phyloP scores from a whole-genome alignment of 2,888 invertebrate genomes.

The Synergus umbraculus region DNA sequence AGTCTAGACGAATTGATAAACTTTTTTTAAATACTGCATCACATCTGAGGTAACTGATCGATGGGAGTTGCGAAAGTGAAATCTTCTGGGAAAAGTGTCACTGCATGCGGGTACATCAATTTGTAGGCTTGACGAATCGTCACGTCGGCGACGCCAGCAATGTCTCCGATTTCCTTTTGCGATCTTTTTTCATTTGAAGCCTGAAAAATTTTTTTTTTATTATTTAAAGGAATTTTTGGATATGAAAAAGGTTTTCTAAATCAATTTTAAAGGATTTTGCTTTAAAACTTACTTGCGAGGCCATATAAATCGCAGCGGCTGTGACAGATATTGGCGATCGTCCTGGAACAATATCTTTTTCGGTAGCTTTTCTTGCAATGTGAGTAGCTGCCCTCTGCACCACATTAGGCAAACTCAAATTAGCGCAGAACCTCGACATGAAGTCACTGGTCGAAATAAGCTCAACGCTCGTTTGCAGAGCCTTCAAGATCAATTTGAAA shows the following conservation, averaged over 20 bases:
- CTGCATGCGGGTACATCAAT: constrained; percentile 96
- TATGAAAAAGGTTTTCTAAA: no score
- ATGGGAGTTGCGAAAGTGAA: constrained; percentile 97
- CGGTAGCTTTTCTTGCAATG: constrained; percentile 97
- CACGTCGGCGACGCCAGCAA: constrained; percentile 98
- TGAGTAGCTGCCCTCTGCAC: constrained; percentile 96
- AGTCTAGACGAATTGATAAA: background rate
- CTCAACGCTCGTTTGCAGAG: constrained; percentile 97
- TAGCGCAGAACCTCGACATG: constrained; percentile 99
- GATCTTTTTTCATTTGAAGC: constrained; percentile 96
- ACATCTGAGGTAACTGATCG: constrained; percentile 94
- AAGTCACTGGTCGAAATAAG: constrained; percentile 99
- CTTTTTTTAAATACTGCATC: constrained; percentile 49
- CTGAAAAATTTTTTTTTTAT: constrained; percentile 72
- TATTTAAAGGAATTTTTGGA: no score
- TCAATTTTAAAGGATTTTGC: no score
- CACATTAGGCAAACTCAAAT: constrained; percentile 92
- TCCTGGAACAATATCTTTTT: constrained; percentile 97
- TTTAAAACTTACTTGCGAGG: constrained; percentile 87
- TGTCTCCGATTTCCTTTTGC: constrained; percentile 98
- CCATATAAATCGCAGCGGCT: constrained; percentile 99
- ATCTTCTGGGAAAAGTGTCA: constrained; percentile 95
- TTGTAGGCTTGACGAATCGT: constrained; percentile 98
- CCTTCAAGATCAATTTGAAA: constrained; percentile 97
- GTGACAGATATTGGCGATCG: constrained; percentile 99